Conservation (phyloP, 2,113 vertebrate genomes). For the Solea senegalensis region DNA sequence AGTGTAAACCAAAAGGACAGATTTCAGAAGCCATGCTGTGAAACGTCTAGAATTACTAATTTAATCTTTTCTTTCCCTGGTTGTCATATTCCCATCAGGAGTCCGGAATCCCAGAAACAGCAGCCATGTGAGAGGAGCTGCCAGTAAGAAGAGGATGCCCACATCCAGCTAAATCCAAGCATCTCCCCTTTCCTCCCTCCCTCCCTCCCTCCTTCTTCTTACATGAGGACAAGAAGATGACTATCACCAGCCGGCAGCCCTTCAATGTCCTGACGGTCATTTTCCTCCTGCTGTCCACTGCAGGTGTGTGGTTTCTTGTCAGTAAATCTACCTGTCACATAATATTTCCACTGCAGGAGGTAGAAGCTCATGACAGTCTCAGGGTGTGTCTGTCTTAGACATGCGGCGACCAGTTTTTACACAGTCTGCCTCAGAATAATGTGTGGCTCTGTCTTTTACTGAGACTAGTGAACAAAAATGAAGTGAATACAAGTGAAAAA, state of each 20-base stretch:
- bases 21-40: slow-evolving; percentile 29
- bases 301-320: slow-evolving; percentile 83
- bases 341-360: slow-evolving; percentile 4
- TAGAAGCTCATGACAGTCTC: background rate
- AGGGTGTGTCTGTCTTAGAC: background rate
- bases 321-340: slow-evolving; percentile 6
- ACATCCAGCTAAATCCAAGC: slow-evolving; percentile 70
- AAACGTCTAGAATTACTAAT: slow-evolving; percentile 42
- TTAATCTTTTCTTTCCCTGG: slow-evolving; percentile 47
- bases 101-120: slow-evolving; percentile 59
- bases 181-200: slow-evolving; percentile 22
- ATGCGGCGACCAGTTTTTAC: slow-evolving; percentile 4
- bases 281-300: slow-evolving; percentile 87
- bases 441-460: slow-evolving; percentile 3
- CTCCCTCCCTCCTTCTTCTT: slow-evolving; percentile 59
- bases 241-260: slow-evolving; percentile 91
- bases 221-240: slow-evolving; percentile 94
- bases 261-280: slow-evolving; percentile 89
- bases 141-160: slow-evolving; percentile 68
- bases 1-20: slow-evolving; percentile 21
- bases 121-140: slow-evolving; percentile 77
- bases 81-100: slow-evolving; percentile 71
- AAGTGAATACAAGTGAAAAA: slow-evolving; percentile 17
- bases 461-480: slow-evolving; percentile 5
- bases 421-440: slow-evolving; percentile 4